Conservation (phyloP, 1,140 invertebrate species). For the Globodera ellingtonae region DNA sequence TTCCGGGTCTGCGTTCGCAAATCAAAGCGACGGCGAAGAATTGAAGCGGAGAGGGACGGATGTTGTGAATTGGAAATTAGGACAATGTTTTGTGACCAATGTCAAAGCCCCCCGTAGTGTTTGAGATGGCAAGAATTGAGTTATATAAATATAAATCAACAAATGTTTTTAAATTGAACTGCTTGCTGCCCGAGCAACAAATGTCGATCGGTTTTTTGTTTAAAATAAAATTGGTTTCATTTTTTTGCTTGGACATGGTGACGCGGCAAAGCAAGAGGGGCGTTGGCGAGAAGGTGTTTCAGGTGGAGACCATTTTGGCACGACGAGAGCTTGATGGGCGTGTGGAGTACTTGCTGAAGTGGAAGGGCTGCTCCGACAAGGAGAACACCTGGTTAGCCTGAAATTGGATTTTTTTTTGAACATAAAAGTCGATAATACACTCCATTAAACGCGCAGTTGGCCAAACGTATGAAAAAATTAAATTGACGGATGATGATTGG, state of each 20-base stretch:
- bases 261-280: not conserved
- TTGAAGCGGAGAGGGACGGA: not conserved
- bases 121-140: not conserved
- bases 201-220: not conserved
- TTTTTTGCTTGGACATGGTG: not conserved
- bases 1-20: conserved; percentile 11
- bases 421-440: not conserved
- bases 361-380: conserved; percentile 12
- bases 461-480: too few relatives aligned
- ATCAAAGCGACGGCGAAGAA: not conserved
- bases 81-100: not conserved
- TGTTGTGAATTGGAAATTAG: not conserved
- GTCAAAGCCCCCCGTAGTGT: not conserved
- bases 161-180: not conserved
- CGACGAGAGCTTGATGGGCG: not conserved
- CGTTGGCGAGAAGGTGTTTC: conserved; percentile 5
- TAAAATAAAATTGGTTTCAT: not conserved
- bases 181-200: not conserved
- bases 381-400: conserved; percentile 5
- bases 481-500: too few relatives aligned
- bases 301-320: conserved; percentile 6
- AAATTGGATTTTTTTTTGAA: too few relatives aligned
- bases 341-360: conserved; percentile 12
- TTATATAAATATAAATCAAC: not conserved
- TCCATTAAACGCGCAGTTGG: too few relatives aligned